Conservation (phyloP, 2,888 invertebrate species). For the Hylaea fasciaria region DNA sequence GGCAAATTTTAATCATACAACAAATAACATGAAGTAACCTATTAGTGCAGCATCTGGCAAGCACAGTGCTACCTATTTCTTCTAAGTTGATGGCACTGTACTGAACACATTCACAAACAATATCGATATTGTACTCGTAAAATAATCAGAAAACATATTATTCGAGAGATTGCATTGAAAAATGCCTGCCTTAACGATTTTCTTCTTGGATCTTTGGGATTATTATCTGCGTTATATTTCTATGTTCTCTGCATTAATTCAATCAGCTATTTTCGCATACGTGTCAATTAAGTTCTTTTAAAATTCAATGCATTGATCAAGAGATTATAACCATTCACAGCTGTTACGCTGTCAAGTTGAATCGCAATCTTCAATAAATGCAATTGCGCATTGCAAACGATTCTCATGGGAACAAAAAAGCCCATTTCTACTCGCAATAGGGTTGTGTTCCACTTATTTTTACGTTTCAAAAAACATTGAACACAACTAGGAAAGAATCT, state of each 20-base stretch:
- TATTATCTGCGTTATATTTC: too few relatives aligned
- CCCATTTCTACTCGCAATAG: constrained; percentile 24
- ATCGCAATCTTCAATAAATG: constrained; percentile 36
- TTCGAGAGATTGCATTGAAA: too few relatives aligned
- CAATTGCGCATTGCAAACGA: constrained; percentile 37
- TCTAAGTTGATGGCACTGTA: too few relatives aligned
- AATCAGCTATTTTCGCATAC: constrained; percentile 3
- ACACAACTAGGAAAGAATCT: constrained; percentile 56
- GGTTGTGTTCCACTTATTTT: constrained; percentile 36
- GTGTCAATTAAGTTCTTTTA: constrained; percentile 5
- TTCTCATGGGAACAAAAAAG: constrained; percentile 42
- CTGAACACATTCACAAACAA: too few relatives aligned
- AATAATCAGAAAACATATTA: too few relatives aligned
- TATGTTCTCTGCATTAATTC: neutral
- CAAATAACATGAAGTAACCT: too few relatives aligned
- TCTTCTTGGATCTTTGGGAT: too few relatives aligned
- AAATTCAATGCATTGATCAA: constrained; percentile 6
- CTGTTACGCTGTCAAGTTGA: constrained; percentile 31
- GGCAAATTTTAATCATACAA: too few relatives aligned
- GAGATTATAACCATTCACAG: constrained; percentile 18
- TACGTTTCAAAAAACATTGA: constrained; percentile 47
- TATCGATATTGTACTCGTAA: too few relatives aligned
- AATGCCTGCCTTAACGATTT: too few relatives aligned
- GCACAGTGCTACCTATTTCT: too few relatives aligned
- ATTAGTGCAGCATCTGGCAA: too few relatives aligned